Base-by-base conservation (phyloP, 2,888 invertebrate species). In the Brachypalpus laphriformis region DNA sequence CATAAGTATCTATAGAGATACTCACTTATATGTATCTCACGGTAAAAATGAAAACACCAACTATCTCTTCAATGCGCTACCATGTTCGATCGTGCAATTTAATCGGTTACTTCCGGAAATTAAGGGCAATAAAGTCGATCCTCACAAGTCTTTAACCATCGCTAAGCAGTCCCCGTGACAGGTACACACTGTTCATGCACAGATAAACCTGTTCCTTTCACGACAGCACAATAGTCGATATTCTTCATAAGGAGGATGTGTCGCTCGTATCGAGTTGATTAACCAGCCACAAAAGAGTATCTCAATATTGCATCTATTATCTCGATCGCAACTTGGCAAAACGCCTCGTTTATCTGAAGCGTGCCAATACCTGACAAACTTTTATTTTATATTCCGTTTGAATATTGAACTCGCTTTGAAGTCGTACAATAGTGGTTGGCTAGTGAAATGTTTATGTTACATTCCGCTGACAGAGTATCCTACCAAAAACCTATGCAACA, bases 61-160 rank as follows among this genome's bases (percentile, higher is more conserved):
- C 18, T 16, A 25, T n/a, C 6, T 14, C 34, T 45, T 8, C 34
- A 22, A n/a, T 49, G 25, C 22, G 37, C 8, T 56, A 1, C 22
- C 16, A 25, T 28, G 16, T 34, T 25, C 37, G 37, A 47, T 59
- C 14, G 16, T n/a, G n/a, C 22, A 49, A 37, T 59, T 59, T 59
- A 80, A 80, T 72, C 65, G 57, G 31, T 45, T 72, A 49, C 51
- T 80, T 80, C 78, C 78, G 78, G 65, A 59, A 49, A 72, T 80
- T 59, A 66, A 57, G 71, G 47, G 65, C 31, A 78, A 42, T 65
- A 49, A 78, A 78, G 20, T 25, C n/a, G 37, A 8, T 72, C 14
- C 47, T 71, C 45, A n/a, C 45, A 56, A 31, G 45, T 61, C 40
- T 31, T 61, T 14, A 37, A 47, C 40, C 28, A 34, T n/a, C 56